These are phyloP conservation scores for Haemorhous mexicanus DNA, from an alignment of 2,113 vertebrate genomes.

Conservation along the genomic window DNA sequence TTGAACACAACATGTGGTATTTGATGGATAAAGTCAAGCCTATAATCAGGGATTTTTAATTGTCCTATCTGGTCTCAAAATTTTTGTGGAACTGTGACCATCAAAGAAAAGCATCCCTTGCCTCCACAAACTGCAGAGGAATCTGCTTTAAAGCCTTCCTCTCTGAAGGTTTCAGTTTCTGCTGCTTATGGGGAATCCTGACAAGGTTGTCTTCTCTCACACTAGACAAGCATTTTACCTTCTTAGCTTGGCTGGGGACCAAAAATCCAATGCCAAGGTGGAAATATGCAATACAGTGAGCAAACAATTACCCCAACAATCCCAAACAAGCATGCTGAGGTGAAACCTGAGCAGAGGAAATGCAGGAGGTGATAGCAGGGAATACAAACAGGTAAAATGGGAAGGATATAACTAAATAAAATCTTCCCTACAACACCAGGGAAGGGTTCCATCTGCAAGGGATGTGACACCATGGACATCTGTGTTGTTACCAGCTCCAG, in stretches of 20 bases:
- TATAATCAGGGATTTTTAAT: background rate
- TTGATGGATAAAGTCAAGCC: background rate
- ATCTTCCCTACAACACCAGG: background rate
- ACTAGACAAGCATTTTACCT: background rate
- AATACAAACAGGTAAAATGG: background rate
- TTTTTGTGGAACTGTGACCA: background rate
- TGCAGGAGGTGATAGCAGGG: background rate
- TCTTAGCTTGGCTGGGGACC: background rate
- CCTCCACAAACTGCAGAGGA: background rate
- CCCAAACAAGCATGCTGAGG: accelerated
- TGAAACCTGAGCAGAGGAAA: background rate
- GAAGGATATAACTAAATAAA: background rate
- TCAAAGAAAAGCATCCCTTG: background rate
- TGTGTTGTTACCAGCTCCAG: background rate
- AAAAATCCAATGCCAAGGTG: background rate
- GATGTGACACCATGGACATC: background rate
- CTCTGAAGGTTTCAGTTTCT: background rate
- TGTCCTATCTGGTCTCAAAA: background rate
- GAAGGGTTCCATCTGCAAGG: background rate
- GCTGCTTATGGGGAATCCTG: background rate
- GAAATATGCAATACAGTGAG: background rate
- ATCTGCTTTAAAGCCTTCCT: background rate
- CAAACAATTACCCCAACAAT: background rate
- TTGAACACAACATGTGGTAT: accelerated
- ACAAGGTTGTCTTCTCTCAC: background rate